Evolutionary conservation across 2,113 vertebrate species (phyloP).

Genomic region (Motacilla tschutschensis): DNA sequence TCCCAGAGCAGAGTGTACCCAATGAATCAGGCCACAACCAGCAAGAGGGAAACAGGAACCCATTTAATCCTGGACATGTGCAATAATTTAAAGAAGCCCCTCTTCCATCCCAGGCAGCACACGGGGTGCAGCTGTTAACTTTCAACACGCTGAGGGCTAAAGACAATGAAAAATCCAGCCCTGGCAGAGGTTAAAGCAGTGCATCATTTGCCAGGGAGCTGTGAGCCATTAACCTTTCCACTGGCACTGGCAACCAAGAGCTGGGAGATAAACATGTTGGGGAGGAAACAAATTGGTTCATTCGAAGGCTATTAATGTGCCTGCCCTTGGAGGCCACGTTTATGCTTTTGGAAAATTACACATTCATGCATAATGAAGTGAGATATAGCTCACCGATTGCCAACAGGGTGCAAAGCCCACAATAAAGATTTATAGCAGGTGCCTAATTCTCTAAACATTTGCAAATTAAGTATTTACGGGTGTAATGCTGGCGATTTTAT

Average conservation of each 20-base stretch:
- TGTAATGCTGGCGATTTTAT: constrained; percentile 38
- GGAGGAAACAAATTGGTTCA: constrained; percentile 63
- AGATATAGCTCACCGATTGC: constrained; percentile 51
- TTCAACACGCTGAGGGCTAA: background rate
- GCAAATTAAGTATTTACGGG: constrained; percentile 64
- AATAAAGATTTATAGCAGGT: constrained; percentile 58
- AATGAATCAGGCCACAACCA: background rate
- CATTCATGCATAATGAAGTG: constrained; percentile 57
- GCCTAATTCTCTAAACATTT: constrained; percentile 64
- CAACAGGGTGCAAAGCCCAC: constrained; percentile 51
- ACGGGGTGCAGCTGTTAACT: constrained; percentile 6
- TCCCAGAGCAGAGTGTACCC: background rate
- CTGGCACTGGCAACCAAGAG: constrained; percentile 8
- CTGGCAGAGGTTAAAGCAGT: constrained; percentile 13
- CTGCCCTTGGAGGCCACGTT: constrained; percentile 56
- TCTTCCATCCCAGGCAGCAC: background rate
- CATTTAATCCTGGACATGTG: background rate
- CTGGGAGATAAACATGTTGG: constrained; percentile 59
- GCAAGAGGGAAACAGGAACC: background rate
- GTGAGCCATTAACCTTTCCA: constrained; percentile 61
- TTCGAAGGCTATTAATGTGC: constrained; percentile 28
- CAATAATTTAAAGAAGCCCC: constrained; percentile 1
- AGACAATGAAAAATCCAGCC: constrained; percentile 24
- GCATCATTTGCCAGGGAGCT: constrained; percentile 36
- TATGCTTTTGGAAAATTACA: constrained; percentile 66